Base-by-base conservation (phyloP, 1,140 invertebrate species). In the Sarcophaga bullata region DNA sequence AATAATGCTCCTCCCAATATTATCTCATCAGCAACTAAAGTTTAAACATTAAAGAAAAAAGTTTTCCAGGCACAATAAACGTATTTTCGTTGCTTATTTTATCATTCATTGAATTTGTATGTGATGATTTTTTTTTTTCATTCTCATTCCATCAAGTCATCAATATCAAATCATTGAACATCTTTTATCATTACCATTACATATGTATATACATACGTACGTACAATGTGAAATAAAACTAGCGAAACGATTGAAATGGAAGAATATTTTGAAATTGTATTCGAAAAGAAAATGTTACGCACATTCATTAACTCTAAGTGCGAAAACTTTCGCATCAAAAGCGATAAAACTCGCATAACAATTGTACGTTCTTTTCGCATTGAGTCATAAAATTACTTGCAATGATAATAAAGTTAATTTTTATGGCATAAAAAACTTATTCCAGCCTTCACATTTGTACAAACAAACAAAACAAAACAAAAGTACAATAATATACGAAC, bases 11-110 rank as follows among this genome's bases (percentile, higher is more conserved):
- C 17, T 9, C 62, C 8, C 62, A 68, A 68, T 68, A 68, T 7
- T 17, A 68, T 68, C 19, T 78, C 50, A 78, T 78, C 75, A 78
- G 50, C 75, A 78, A 50, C 25, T 52, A 78, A 78, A 78, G 25
- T 78, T 50, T 78, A 10, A 48, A 25, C 48, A 78, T 78, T 78
- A 78, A 50, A 48, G n/a, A 52, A 8, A 78, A 78, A 78, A 19
- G 62, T 68, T 8, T 8, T 68, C 17, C 8, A 68, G 19, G 62
- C 10, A 25, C 19, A 68, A 68, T 68, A 68, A 68, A 68, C 6
- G 62, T 19, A 68, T 19, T 19, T 25, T 68, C 54, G n/a, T 58
- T n/a, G 13, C 7, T 58, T 6, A 58, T 58, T 13, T n/a, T n/a
- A n/a, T 15, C 54, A 58, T 58, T n/a, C 54, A 58, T 58, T 58